Conservation (phyloP, 2,797 vertebrate genomes). For the Ptychobarbus kaznakovi region DNA sequence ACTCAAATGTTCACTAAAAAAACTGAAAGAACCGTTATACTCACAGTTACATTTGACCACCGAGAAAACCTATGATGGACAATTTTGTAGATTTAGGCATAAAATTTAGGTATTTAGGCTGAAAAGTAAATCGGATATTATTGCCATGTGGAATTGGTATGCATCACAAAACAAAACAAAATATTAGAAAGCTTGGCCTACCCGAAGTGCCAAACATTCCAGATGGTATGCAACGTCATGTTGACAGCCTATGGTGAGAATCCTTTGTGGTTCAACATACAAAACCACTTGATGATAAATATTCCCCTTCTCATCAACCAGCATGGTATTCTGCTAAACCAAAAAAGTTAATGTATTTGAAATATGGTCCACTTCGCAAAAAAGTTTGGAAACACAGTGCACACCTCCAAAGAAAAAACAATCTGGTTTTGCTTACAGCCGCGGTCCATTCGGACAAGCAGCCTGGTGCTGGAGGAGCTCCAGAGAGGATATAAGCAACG, state of each 20-base stretch:
- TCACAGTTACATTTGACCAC: neutral
- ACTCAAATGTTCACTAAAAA: neutral
- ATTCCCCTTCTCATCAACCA: constrained; percentile 4
- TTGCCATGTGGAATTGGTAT: neutral
- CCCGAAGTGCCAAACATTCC: neutral
- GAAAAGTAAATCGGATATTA: neutral
- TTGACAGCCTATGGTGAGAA: neutral
- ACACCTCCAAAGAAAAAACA: neutral
- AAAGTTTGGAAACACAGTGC: neutral
- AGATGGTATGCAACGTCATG: neutral
- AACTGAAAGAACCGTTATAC: neutral
- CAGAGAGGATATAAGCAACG: constrained; percentile 13
- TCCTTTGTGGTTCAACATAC: neutral
- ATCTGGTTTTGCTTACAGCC: neutral
- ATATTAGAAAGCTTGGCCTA: neutral
- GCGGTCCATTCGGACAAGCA: neutral
- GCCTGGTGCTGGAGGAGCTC: neutral
- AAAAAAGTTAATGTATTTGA: neutral
- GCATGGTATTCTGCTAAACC: neutral
- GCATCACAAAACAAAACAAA: neutral
- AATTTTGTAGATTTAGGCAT: neutral
- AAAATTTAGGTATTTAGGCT: neutral
- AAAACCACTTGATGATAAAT: neutral
- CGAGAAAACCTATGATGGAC: neutral
- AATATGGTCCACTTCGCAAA: neutral